Evolutionary conservation across 1,140 invertebrate species (phyloP).

Genomic region (Oncopeltus fasciatus): DNA sequence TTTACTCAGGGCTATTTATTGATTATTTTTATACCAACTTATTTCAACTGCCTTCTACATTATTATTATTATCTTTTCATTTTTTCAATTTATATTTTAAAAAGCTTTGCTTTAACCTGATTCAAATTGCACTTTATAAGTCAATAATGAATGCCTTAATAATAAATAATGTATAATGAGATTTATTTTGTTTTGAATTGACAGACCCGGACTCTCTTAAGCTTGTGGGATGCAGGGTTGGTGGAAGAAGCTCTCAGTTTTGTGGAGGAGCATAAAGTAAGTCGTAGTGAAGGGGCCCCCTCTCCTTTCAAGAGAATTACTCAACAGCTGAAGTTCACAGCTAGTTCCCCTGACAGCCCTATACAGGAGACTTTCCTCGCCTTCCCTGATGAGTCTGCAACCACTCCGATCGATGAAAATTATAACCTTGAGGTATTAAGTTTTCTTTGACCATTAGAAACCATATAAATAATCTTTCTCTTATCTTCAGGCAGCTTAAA

Average conservation of each 20-base stretch:
- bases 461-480: too few relatives aligned
- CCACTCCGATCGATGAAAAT: not conserved
- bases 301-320: constrained; percentile 62
- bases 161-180: too few relatives aligned
- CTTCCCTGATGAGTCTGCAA: not conserved
- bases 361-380: constrained; percentile 9
- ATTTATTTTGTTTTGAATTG: constrained; percentile 16
- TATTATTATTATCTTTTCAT: too few relatives aligned
- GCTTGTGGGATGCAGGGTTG: constrained; percentile 65
- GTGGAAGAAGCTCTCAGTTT: constrained; percentile 72
- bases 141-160: too few relatives aligned
- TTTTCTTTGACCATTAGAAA: too few relatives aligned
- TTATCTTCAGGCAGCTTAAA: too few relatives aligned
- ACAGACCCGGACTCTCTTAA: constrained; percentile 55
- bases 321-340: constrained; percentile 50
- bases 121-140: too few relatives aligned
- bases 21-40: too few relatives aligned
- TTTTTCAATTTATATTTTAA: too few relatives aligned
- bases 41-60: too few relatives aligned
- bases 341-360: constrained; percentile 46
- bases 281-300: constrained; percentile 11
- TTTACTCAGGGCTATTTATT: not conserved
- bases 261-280: constrained; percentile 51
- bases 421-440: constrained; percentile 5
- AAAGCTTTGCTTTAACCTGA: too few relatives aligned